Percentiles rank a stretch among this genome's conserved stretches.
Conservation (phyloP, 2,888 invertebrate genomes). For the Hyposoter dolosus region DNA sequence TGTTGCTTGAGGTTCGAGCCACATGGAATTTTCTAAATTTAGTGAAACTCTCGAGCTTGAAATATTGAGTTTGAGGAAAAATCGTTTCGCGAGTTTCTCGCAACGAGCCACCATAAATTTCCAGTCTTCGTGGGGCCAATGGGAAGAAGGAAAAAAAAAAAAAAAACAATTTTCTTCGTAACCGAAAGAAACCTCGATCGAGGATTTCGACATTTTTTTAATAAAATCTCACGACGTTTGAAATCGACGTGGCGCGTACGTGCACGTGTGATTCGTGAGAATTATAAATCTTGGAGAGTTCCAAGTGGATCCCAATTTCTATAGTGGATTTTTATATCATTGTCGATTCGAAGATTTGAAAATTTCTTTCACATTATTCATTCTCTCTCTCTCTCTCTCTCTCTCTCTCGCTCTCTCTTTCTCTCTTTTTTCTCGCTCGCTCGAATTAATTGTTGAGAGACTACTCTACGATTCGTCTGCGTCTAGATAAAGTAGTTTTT, state of each 20-base stretch:
- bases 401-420: constrained; percentile 35
- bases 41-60: neutral
- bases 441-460: constrained; percentile 58
- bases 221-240: constrained; percentile 52
- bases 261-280: constrained; percentile 62
- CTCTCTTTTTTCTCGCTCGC: constrained; percentile 16
- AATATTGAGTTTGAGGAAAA: neutral
- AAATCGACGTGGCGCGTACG: constrained; percentile 57
- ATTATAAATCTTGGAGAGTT: constrained; percentile 74
- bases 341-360: constrained; percentile 77
- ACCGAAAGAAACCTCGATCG: constrained; percentile 56
- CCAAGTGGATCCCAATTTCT: constrained; percentile 79
- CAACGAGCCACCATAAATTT: neutral
- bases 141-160: neutral
- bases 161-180: constrained; percentile 2
- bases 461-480: constrained; percentile 79
- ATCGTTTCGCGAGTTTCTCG: neutral
- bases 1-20: neutral
- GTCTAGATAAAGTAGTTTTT: constrained; percentile 82
- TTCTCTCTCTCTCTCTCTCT: constrained; percentile 27
- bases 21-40: neutral
- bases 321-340: constrained; percentile 78
- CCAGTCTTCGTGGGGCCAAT: neutral
- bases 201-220: constrained; percentile 72
- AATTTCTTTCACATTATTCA: constrained; percentile 44